Conservation (phyloP, 2,113 vertebrate genomes). For the Physeter macrocephalus region DNA sequence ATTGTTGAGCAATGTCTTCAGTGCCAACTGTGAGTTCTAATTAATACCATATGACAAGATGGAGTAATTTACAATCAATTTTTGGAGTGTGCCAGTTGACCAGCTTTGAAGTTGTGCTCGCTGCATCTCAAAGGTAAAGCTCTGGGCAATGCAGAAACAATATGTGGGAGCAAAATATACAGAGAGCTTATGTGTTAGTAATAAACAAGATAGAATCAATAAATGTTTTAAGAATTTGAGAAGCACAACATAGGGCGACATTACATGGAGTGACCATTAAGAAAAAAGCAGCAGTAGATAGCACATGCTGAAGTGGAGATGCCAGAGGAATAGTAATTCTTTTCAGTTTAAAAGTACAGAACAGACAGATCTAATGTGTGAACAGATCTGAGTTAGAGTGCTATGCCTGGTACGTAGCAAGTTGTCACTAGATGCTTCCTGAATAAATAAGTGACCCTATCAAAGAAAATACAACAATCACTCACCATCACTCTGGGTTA, state of each 20-base stretch:
- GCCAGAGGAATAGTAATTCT: not conserved
- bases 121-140: not conserved
- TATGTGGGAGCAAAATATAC: not conserved
- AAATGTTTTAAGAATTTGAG: not conserved
- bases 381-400: not conserved
- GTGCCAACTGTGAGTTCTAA: not conserved
- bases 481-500: not conserved
- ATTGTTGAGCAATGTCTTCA: not conserved
- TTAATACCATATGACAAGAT: not conserved
- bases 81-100: not conserved
- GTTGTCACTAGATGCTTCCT: not conserved
- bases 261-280: not conserved
- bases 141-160: not conserved
- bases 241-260: not conserved
- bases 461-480: not conserved
- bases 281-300: not conserved
- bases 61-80: not conserved
- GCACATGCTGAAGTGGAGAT: not conserved
- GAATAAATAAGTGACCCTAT: not conserved
- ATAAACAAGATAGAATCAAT: not conserved
- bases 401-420: not conserved
- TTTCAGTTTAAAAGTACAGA: not conserved
- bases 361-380: not conserved
- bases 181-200: not conserved
- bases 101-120: not conserved